phyloP scores from a whole-genome alignment of 2,888 invertebrate genomes.

The Andrena chrysosceles region DNA sequence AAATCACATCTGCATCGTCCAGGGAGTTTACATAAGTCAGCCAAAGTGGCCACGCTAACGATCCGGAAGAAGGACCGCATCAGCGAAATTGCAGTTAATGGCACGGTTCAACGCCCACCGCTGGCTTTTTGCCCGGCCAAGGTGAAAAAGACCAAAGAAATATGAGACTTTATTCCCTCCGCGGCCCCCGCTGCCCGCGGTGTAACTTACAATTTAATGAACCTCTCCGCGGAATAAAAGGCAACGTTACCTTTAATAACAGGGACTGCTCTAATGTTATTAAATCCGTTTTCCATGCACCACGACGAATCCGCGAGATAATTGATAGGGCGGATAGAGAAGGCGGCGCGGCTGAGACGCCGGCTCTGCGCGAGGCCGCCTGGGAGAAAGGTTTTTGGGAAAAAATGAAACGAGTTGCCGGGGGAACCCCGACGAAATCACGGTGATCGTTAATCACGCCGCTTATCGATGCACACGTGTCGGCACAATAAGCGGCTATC shows the following conservation, averaged over 20 bases:
- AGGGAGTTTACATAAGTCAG: slow-evolving; percentile 76
- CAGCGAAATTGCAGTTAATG: slow-evolving; percentile 79
- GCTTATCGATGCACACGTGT: slow-evolving; percentile 67
- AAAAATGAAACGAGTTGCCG: slow-evolving; percentile 26
- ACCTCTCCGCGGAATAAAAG: slow-evolving; percentile 63
- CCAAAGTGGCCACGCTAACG: slow-evolving; percentile 76
- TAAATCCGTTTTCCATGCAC: slow-evolving; percentile 56
- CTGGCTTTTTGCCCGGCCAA: slow-evolving; percentile 68
- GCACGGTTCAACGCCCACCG: slow-evolving; percentile 77
- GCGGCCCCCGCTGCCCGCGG: background rate
- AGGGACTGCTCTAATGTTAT: slow-evolving; percentile 60
- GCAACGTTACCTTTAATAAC: slow-evolving; percentile 58
- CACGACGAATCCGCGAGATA: slow-evolving; percentile 49
- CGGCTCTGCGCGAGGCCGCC: background rate
- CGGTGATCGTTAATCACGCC: slow-evolving; percentile 64
- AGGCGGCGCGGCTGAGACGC: slow-evolving; percentile 12
- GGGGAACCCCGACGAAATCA: slow-evolving; percentile 58
- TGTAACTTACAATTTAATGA: slow-evolving; percentile 71
- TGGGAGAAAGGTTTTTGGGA: slow-evolving; percentile 9
- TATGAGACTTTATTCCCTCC: slow-evolving; percentile 69
- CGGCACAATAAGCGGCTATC: slow-evolving; percentile 62
- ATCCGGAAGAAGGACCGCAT: slow-evolving; percentile 78
- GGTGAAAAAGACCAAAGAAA: slow-evolving; percentile 70
- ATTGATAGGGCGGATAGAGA: slow-evolving; percentile 41
- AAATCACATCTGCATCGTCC: slow-evolving; percentile 72